Evolutionary conservation across 53 echinoderm and acorn worm species (phyloP).

Genomic region (Zoroaster sp.): DNA sequence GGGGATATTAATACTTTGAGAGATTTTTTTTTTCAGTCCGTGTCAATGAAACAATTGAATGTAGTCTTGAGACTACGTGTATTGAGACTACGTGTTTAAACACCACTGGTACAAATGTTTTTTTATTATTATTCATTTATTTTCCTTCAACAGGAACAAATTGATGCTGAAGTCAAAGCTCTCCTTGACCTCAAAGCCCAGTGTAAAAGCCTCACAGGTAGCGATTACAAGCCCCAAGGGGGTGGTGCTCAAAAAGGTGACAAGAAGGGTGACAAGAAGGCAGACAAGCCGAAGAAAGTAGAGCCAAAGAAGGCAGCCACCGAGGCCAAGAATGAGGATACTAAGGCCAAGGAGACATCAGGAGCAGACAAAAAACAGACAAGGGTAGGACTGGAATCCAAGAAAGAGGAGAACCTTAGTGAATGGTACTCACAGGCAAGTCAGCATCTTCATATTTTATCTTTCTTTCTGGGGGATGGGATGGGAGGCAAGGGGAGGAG

Average conservation of each 20-base stretch:
- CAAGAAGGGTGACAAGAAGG: conserved; percentile 66
- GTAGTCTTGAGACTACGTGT: no score
- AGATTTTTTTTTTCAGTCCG: no score
- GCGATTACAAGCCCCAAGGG: conserved; percentile 79
- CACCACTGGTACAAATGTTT: no score
- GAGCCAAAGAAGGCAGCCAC: background rate
- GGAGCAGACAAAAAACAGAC: conserved; percentile 83
- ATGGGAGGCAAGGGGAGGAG: no score
- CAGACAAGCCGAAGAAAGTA: conserved; percentile 17
- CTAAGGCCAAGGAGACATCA: conserved; percentile 21
- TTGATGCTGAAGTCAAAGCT: conserved; percentile 87
- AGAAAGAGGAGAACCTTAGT: conserved; percentile 89
- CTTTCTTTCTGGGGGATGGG: background rate
- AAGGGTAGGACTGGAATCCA: conserved; percentile 83
- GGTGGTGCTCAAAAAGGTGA: conserved; percentile 12
- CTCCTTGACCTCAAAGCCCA: conserved; percentile 73
- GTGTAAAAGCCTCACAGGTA: conserved; percentile 78
- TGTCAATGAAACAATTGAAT: no score
- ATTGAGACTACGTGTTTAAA: no score
- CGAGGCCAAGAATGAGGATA: conserved; percentile 17
- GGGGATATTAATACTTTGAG: no score
- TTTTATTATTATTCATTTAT: no score
- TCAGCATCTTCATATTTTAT: background rate
- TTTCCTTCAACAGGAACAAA: conserved; percentile 61
- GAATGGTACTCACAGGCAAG: conserved; percentile 98